Base-by-base conservation (phyloP, 2,113 vertebrate genomes). In the Rattus rattus region DNA sequence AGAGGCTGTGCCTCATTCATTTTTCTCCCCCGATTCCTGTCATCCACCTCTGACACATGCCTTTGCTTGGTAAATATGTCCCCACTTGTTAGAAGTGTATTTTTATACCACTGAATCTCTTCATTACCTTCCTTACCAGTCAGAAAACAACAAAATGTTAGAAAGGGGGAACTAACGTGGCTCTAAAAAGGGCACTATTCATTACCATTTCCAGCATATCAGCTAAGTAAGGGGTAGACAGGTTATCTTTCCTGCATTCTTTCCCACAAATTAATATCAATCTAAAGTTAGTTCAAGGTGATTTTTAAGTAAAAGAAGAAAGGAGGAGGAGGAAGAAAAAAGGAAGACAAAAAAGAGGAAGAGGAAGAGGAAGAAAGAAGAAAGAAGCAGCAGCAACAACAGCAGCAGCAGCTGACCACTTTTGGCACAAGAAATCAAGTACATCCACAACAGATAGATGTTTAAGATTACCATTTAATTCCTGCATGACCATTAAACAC, bases 391-490 rank as follows among this genome's bases (percentile, higher is more conserved):
- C 22, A 26, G 63, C 24, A 11, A 4, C 56, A 59, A 17, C 14
- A 43, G 43, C 43, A 43, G 43, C 43, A 43, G 63, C 19, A 84
- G 6, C 30, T 7, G 22, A 54, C n/a, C 3, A 70, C 19, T 26
- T 70, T 54, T n/a, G 33, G 20, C 12, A 4, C 91, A 63, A 98
- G 97, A 96, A 95, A 96, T 87, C 83, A 98, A 97, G 95, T 94
- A 96, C 94, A 94, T 94, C 81, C 96, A 94, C 63, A 97, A 94
- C 92, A 97, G 87, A 92, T 61, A 96, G 95, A 92, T 97, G 97
- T 47, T 84, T 96, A 95, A 97, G 94, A 83, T 95, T 86, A 96
- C 97, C 54, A 98, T 94, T 88, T 97, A 96, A 76, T 97, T 96
- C 96, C 88, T 97, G 88, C n/a, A 90, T 7, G 2, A 47, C 95